Base-by-base conservation (phyloP, 2,113 vertebrate species). In the Grallaria varia region DNA sequence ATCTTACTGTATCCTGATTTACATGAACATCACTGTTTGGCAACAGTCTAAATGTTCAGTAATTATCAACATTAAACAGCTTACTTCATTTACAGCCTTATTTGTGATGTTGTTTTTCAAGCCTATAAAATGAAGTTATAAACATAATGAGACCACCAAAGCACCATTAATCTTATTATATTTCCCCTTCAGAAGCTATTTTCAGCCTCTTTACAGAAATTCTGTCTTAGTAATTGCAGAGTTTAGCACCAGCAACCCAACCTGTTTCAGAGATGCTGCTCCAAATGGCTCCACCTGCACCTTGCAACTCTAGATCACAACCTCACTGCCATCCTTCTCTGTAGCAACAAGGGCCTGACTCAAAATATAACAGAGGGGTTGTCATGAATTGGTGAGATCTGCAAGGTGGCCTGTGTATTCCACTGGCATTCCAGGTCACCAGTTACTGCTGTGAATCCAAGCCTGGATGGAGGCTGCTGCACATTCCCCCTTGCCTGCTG, bases 81-180 rank as follows among this genome's bases (percentile, higher is more conserved):
- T 96, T 91, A 78, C 62, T 80, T 96, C 72, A 96, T 93, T 96
- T 92, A 90, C 91, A 97, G 63, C 37, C 95, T 97, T 93, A 79
- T 95, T 94, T 89, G 62, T 68, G 80, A 86, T 91, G 77, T 42
- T 89, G 76, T 87, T 96, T 97, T 96, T 94, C 82, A 95, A 91
- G 72, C 50, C 84, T 75, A 86, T 74, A 93, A 97, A 96, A 94
- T 58, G n/a, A 96, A 94, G 79, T 80, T 88, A 95, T 94, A 93
- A 96, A 90, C 73, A 86, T 75, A 94, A 96, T 33, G 33, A 94
- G 90, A 78, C 62, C 83, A 92, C 52, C 44, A 80, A 91, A 95
- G 69, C 50, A 81, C 59, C 2, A 2, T 92, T 96, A 74, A 94
- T 95, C 77, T 94, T 92, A 42, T 40, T 93, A 31, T 64, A 83